Percentiles rank a stretch among this genome's conserved stretches.
Conservation (phyloP, 37 sponge, comb jelly and placozoan genomes). For the Beroe forskalii region DNA sequence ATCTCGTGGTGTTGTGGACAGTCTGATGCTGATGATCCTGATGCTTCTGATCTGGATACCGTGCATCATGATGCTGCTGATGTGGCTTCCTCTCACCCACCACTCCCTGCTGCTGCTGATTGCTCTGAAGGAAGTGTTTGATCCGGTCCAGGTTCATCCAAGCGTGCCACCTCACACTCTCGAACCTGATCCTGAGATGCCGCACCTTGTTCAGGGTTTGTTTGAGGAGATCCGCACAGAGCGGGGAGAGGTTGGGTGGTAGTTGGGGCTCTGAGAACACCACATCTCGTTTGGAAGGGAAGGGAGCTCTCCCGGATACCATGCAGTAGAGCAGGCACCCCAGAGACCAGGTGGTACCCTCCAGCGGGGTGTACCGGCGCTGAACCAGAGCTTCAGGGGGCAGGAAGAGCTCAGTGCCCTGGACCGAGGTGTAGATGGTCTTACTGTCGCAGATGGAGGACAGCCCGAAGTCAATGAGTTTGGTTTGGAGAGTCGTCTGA, state of each 20-base stretch:
- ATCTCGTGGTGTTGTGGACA: too few relatives aligned
- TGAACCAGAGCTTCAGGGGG: constrained; percentile 62
- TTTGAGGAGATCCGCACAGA: constrained; percentile 1
- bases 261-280: not conserved
- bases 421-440: constrained; percentile 35
- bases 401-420: constrained; percentile 37
- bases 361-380: constrained; percentile 47
- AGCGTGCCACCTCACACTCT: constrained; percentile 18
- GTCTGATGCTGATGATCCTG: too few relatives aligned
- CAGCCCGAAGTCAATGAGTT: constrained; percentile 58
- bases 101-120: too few relatives aligned
- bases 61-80: too few relatives aligned
- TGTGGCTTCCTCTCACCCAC: too few relatives aligned
- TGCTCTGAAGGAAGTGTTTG: constrained; percentile 13
- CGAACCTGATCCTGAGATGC: constrained; percentile 18
- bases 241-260: constrained; percentile 9
- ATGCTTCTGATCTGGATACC: too few relatives aligned
- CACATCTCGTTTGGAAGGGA: constrained; percentile 44
- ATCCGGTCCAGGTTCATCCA: constrained; percentile 38
- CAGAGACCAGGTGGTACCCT: constrained; percentile 28
- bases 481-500: constrained; percentile 15
- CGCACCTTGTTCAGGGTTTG: constrained; percentile 34
- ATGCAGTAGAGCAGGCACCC: constrained; percentile 59
- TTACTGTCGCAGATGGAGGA: constrained; percentile 34
- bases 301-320: constrained; percentile 9